Base-by-base conservation (phyloP, 2,797 vertebrate species). In the Pipistrellus nathusii region DNA sequence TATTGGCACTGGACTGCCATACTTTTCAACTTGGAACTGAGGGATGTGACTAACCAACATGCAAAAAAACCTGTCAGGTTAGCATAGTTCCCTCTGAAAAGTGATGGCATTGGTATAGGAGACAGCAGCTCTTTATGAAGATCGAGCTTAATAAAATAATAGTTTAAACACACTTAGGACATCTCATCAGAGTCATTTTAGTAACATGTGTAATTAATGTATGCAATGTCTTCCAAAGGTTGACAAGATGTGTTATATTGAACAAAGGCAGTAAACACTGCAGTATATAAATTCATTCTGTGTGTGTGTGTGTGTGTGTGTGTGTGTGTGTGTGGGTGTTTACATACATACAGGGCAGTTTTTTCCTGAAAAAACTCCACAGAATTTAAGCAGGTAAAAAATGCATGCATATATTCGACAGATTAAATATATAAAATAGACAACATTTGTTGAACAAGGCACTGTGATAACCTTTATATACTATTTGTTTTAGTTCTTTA, bases 1-100 rank as follows among this genome's bases (percentile, higher is more conserved):
- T 2, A 10, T n/a, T 11, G 27, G 15, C 11, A 12, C 44, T 62
- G 44, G 1, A 14, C 15, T 8, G 10, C 35, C 3, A 17, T 0
- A 2, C 46, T 53, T 32, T 38, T 32, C 46, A 64, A 32, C 46
- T 32, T 44, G 20, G 27, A 55, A 44, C 18, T 66, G 12, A 55
- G 2, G 23, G 21, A 5, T 0, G 0, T 6, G 15, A 35, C 27
- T 25, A 48, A 53, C 7, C 17, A 41, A 69, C 12, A 20, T 14
- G 3, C 13, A 51, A 5, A 1, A 46, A 27, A 25, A 32, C 13
- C 15, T 20, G 21, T 48, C 27, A 51, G 27, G 32, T 32, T 41
- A 27, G 32, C 7, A 23, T 11, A 10, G 1, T 15, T 59, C 53
- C 32, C 27, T 62, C 20, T 72, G 3, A 10, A 53, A 32, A 64